These are phyloP conservation scores for Melanostoma mellinum DNA, from an alignment of 2,888 invertebrate genomes.

Conservation along the genomic window DNA sequence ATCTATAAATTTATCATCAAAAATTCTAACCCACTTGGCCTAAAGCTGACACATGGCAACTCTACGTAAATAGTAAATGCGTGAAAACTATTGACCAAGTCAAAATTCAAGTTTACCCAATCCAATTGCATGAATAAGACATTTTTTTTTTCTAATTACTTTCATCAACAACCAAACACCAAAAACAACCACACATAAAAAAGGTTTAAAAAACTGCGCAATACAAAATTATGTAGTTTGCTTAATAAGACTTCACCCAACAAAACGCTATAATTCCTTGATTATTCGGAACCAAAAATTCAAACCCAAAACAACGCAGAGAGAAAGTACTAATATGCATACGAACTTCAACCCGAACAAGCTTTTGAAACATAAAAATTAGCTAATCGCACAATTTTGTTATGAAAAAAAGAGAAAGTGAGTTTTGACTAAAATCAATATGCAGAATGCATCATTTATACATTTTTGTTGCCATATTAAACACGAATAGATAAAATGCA, in stretches of 20 bases:
- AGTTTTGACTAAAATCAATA: conserved; percentile 60
- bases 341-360: conserved; percentile 4
- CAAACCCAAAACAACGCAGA: conserved; percentile 4
- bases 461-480: conserved; percentile 9
- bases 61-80: no score
- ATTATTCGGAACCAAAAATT: background rate
- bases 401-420: conserved; percentile 61
- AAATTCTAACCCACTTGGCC: no score
- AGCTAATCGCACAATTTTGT: conserved; percentile 57
- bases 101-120: no score
- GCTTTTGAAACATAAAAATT: conserved; percentile 42
- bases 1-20: no score
- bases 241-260: background rate
- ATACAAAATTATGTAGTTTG: background rate
- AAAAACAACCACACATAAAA: background rate
- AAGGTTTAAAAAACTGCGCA: background rate
- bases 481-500: conserved; percentile 1
- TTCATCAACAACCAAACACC: background rate
- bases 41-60: no score
- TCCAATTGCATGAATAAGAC: background rate
- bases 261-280: background rate
- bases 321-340: background rate
- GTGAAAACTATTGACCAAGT: no score
- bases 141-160: background rate
- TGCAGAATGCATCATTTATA: conserved; percentile 44